Evolutionary conservation across 2,797 vertebrate genomes (phyloP), one percentile per base, ranked within the genome.

Genomic region (Mycteria americana): DNA sequence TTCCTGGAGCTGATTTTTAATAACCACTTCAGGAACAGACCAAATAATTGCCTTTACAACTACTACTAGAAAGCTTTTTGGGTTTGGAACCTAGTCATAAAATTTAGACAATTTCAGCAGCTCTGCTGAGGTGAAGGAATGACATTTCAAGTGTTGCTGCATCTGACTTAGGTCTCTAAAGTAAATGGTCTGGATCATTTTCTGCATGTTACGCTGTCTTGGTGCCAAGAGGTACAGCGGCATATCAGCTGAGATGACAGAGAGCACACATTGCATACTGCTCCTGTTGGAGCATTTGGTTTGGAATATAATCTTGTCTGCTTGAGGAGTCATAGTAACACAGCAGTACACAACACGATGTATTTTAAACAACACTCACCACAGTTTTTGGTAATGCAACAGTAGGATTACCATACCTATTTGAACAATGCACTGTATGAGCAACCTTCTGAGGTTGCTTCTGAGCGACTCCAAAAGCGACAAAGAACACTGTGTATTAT

Each of bases 1-100:
- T 91, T 93, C 63, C 63, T 90, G 70, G 31, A 88, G 74, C 30
- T 73, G 63, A 50, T 73, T 92, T 96, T 92, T 91, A 93, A 79
- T 56, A 85, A 88, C 7, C 6, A 16, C 51, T 87, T 78, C 46
- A 88, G 74, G n/a, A 92, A 76, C 7, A 78, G 65, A 68, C 28
- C 8, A 28, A 72, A 82, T 82, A 72, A 82, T 82, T 87, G 24
- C 63, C 50, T 87, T 91, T 94, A 54, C 18, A 86, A 56, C 10
- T 64, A 28, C 57, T 76, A 21, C 15, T 65, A 31, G 31, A 65
- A 88, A 81, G 18, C 6, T 77, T 70, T 92, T 28, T 33, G 11
- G 22, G 59, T 51, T 75, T 84, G 73, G 57, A 92, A 76, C 10
- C 28, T 43, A 57, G 11, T 30, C 24, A 65, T 79, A 81, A 85